Percentiles rank a stretch among this genome's conserved stretches.
Evolutionary conservation across 2,888 invertebrate genomes (phyloP).

Genomic region (Chymomyza caudatula): DNA sequence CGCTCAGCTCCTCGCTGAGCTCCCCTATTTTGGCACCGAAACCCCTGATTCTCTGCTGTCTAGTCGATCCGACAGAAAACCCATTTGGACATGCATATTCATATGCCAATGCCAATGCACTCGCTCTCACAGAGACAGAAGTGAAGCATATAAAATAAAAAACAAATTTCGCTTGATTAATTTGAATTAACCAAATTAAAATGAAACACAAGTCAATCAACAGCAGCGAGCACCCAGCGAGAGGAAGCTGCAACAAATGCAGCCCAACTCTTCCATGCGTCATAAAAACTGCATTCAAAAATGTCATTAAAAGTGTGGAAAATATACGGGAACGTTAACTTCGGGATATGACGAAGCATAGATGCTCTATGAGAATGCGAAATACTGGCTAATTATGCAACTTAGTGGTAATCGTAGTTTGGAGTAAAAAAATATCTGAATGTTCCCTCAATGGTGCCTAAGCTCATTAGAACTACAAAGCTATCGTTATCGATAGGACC

Average conservation of each 20-base stretch:
- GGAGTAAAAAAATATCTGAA: no score
- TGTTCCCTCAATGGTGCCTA: no score
- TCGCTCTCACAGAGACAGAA: conserved; percentile 9
- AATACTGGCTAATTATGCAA: neutral
- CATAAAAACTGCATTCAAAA: conserved; percentile 7
- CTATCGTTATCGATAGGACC: no score
- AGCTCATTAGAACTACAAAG: no score
- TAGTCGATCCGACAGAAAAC: neutral
- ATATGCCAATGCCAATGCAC: conserved; percentile 52
- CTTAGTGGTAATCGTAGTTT: neutral
- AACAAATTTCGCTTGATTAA: conserved; percentile 75
- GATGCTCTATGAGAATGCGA: neutral
- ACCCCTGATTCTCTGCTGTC: neutral
- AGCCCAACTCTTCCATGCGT: conserved; percentile 1
- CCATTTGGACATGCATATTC: conserved; percentile 22
- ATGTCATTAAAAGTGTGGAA: conserved; percentile 6
- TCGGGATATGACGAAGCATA: neutral
- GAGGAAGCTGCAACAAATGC: conserved; percentile 6
- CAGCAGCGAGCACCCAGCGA: conserved; percentile 38
- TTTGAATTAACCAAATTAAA: conserved; percentile 78
- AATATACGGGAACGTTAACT: neutral
- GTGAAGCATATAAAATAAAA: conserved; percentile 1
- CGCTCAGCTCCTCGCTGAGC: neutral
- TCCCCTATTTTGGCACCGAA: neutral
- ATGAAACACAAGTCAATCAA: conserved; percentile 74